Base-by-base conservation (phyloP, 2,113 vertebrate genomes). In the Siniperca chuatsi region DNA sequence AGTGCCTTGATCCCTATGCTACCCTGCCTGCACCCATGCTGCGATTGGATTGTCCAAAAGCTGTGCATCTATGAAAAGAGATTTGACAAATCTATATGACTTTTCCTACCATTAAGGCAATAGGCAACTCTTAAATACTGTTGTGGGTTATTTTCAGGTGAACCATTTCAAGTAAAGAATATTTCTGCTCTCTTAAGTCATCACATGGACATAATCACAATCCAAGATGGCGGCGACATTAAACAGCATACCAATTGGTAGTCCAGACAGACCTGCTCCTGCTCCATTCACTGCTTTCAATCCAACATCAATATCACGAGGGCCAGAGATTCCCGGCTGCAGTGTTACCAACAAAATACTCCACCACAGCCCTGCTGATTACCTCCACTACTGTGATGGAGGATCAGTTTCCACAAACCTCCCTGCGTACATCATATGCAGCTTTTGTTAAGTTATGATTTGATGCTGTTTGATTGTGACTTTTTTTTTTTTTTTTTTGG, bases 401-500 rank as follows among this genome's bases (percentile, higher is more conserved):
- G 5, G n/a, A 75, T 75, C 15, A 8, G n/a, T 67, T 37, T 61
- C 18, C 25, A 46, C 8, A 68, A 70, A 7, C 16, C n/a, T 76
- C 33, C 9, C 12, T 16, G 10, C 74, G 25, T 67, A 10, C 10
- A 40, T 62, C 54, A 78, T 6, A 74, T 67, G 6, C 40, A 72
- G 33, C 42, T 70, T 62, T 70, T 55, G 44, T 70, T 68, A 73
- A 76, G 1, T 79, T 83, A 71, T 85, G 42, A 68, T 48, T 89
- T 76, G 35, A 78, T 66, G 50, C 23, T 44, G 5, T 58, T 65
- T 12, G 40, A 65, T n/a, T 83, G 8, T 52, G 62, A 79, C 16
- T 68, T 81, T 69, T 29, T 29, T 0, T 29, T 29, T 29, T 29
- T 29, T 29, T 29, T 44, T 40, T 73, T 29, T 48, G 13, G 33